Base-by-base conservation (phyloP, 2,113 vertebrate genomes). In the Haliaeetus leucogaster region DNA sequence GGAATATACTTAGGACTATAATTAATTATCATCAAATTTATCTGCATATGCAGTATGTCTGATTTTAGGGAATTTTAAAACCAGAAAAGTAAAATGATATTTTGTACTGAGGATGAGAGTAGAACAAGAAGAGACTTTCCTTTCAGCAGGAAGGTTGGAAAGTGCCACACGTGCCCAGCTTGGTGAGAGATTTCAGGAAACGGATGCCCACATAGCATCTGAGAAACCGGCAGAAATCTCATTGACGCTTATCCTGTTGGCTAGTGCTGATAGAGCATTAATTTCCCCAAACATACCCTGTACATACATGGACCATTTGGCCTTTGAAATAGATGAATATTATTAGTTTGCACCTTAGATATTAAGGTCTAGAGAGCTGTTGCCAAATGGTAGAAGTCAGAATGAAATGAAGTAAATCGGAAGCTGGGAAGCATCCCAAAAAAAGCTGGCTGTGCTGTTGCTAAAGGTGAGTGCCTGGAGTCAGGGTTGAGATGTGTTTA, bases 181-280 rank as follows among this genome's bases (percentile, higher is more conserved):
- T 90, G 80, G 62, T 77, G 92, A 85, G 89, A 95, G 71, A 78
- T 88, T 86, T 97, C 91, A 95, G 95, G 96, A 95, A 97, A 88
- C 13, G 32, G 76, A 88, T 90, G 68, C 67, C 19, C 77, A 55
- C 38, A 62, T 88, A 71, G 59, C 72, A 86, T 38, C 74, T 56
- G n/a, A 89, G 78, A 95, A 81, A 91, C 89, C 56, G 88, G 65
- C 36, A 95, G 52, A 80, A 89, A 86, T 94, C 86, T 93, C 71
- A 86, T 55, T 94, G 63, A 88, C 2, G 14, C 66, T 96, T 95
- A 63, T 95, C 81, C 67, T 81, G 45, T 78, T 58, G 62, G 30
- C 62, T 89, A 21, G 5, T 90, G 84, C 86, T 91, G 93, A 89
- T 16, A 61, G 73, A 83, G 47, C 62, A 61, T 82, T 91, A 47